A percentile compares a stretch with the other conserved stretches of the same genome.
Evolutionary conservation across 1,140 invertebrate genomes (phyloP).

Genomic region (Nomia melanderi): DNA sequence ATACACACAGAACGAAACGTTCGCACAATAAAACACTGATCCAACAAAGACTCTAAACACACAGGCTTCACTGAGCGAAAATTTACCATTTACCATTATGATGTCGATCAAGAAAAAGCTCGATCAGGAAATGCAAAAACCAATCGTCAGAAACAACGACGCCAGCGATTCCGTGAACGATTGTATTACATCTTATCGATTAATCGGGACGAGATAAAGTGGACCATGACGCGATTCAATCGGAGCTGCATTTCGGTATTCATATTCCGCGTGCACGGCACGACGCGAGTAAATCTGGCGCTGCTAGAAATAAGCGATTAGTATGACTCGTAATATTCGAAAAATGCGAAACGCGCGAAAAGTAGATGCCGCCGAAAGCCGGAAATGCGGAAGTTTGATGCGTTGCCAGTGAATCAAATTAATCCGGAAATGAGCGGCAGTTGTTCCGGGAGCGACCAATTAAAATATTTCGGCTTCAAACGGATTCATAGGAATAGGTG

Average conservation of each 20-base stretch:
- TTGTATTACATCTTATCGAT: background rate
- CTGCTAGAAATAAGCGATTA: constrained; percentile 17
- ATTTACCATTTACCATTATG: too few species aligned
- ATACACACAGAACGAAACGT: too few species aligned
- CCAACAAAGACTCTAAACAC: too few species aligned
- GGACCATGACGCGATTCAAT: background rate
- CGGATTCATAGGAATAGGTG: background rate
- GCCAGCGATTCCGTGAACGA: background rate
- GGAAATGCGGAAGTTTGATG: constrained; percentile 35
- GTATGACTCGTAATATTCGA: background rate
- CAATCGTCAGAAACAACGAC: too few species aligned
- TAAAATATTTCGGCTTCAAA: background rate
- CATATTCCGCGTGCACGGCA: background rate
- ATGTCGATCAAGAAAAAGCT: too few species aligned
- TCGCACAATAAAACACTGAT: too few species aligned
- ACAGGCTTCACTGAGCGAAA: too few species aligned
- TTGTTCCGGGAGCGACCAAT: background rate
- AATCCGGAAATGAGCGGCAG: background rate
- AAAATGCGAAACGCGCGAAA: constrained; percentile 12
- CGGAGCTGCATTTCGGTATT: background rate
- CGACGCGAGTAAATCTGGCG: background rate
- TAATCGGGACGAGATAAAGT: background rate
- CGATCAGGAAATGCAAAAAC: too few species aligned
- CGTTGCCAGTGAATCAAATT: constrained; percentile 15
- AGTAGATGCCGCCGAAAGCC: constrained; percentile 6